Base-by-base conservation (phyloP, 92 coral and sea anemone genomes). In the Zoanthus sansibaricus region DNA sequence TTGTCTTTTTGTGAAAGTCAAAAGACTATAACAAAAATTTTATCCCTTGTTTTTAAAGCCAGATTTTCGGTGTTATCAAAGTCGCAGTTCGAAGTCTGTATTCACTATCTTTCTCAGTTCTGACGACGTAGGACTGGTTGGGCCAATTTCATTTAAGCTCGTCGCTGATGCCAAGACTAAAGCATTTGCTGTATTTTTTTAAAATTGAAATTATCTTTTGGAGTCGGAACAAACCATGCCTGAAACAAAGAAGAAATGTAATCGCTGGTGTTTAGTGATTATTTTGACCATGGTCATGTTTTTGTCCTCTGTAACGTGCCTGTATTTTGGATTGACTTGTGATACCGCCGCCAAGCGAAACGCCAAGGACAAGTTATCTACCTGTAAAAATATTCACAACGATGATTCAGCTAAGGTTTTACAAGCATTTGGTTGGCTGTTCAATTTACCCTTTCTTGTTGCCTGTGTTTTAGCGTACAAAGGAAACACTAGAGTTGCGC, bases 401-500 rank as follows among this genome's bases (percentile, higher is more conserved):
- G 66, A 76, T 6, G 30, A 76, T 49, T 49, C 82, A 5, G 82
- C 82, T 2, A 52, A 49, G n/a, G 82, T 49, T 20, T 18, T 76
- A 51, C 82, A 76, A 51, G 82, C 67, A 7, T 76, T 76, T 76
- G 82, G 82, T 15, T 76, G 82, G 42, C 33, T 76, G 11, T 76
- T 76, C 32, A 76, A 52, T 25, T 31, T 76, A 21, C 82, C 82
- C 13, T 76, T 76, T 45, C 3, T 83, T 45, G 78, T 47, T 71
- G 51, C 77, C 18, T 62, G 72, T 44, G 75, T 80, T 52, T 10
- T 21, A n/a, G 72, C 72, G 33, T 62, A 80, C 74, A 62, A 80
- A 80, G 75, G 85, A 2, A 59, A 68, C 17, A 12, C 3, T 1
- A 61, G 16, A 44, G 64, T 82, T 46, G 86, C 68, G 47, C 82